Base-by-base conservation (phyloP, 2,797 vertebrate species). In the Acrocephalus scirpaceus region DNA sequence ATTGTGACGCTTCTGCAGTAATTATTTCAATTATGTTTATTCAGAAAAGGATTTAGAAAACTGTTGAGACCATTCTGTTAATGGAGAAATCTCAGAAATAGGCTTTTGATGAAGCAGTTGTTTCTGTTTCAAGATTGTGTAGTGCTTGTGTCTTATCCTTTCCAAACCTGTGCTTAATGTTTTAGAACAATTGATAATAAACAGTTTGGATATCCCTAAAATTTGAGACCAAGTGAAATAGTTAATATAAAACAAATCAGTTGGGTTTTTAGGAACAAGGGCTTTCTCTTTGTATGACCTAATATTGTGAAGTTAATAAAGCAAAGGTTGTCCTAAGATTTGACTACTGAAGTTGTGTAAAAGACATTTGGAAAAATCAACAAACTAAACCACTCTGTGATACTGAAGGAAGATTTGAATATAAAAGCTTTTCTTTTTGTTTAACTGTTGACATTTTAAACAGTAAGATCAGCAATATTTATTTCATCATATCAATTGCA, bases 301-400 rank as follows among this genome's bases (percentile, higher is more conserved):
- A 36, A 67, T 48, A 53, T 29, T 57, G 21, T 53, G 42, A 89
- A 69, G 32, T 54, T 85, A 82, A 61, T 57, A 73, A 91, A 91
- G 21, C 58, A 87, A 75, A 90, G n/a, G 7, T 86, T 70, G 60
- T 66, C n/a, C 26, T 71, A 36, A 81, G 74, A 23, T 81, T 60
- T 74, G 21, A 45, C 14, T 60, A 3, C 4, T 53, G 54, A 80
- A 83, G 11, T 62, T 77, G 17, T 60, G 32, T 57, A 81, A 67
- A 71, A 95, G 66, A 25, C 51, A 45, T 25, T 78, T 34, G 54
- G 84, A 81, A 94, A 95, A 81, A 75, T 57, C 66, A 85, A 84
- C 45, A 72, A 20, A 45, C 25, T 50, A 34, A 89, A 56, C 16
- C 18, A 23, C 32, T 65, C 91, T 81, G 48, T 75, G 18, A 50